These are phyloP conservation scores for Amphibalanus amphitrite DNA, from an alignment of 1,140 invertebrate species.

Conservation along the genomic window DNA sequence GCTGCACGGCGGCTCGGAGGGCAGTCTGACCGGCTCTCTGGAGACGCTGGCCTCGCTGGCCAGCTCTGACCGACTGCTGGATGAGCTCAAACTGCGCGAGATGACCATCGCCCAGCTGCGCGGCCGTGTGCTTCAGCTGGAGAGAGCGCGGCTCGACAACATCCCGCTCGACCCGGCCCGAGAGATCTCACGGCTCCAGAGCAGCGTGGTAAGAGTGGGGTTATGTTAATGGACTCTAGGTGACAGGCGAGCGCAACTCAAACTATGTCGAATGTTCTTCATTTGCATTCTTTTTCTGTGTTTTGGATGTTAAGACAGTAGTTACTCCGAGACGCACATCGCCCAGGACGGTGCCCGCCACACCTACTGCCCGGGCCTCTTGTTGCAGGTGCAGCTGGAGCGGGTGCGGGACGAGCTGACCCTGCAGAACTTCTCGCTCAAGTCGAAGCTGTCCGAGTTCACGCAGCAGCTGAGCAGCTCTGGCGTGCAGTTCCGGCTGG, in stretches of 20 bases:
- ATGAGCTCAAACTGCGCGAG: conserved; percentile 21
- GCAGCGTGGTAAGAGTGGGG: conserved; percentile 17
- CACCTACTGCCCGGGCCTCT: neutral
- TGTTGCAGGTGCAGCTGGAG: conserved; percentile 22
- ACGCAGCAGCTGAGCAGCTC: neutral
- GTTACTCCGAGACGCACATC: no score
- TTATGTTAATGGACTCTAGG: neutral
- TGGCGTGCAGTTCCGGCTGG: neutral
- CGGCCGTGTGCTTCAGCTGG: conserved; percentile 20
- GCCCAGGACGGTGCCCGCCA: no score
- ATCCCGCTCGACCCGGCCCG: conserved; percentile 22
- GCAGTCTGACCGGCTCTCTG: conserved; percentile 13
- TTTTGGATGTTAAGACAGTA: no score
- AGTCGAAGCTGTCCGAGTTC: conserved; percentile 22
- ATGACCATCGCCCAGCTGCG: conserved; percentile 22
- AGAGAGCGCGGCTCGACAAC: conserved; percentile 23
- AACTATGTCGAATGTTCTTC: no score
- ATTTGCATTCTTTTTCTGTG: no score
- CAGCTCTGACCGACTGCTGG: conserved; percentile 15
- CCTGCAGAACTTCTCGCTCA: conserved; percentile 23
- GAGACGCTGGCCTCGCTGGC: conserved; percentile 17
- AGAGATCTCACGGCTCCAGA: conserved; percentile 22
- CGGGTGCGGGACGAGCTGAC: conserved; percentile 25
- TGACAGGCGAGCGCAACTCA: no score
- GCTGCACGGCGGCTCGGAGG: conserved; percentile 16